Conservation (phyloP, 2,888 invertebrate species). For the Poecilobothrus nobilitatus region DNA sequence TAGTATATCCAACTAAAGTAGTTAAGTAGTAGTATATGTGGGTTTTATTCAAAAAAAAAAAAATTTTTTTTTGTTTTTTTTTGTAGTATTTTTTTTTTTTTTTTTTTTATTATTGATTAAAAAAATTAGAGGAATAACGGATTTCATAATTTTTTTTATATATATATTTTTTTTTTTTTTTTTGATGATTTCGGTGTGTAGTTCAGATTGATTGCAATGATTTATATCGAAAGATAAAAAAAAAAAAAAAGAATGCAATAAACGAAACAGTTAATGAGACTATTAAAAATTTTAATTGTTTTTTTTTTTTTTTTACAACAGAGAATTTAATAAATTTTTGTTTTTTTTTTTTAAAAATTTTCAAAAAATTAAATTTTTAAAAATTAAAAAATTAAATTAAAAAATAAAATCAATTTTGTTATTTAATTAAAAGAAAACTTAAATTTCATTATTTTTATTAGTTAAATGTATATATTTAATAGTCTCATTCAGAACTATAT, state of each 20-base stretch:
- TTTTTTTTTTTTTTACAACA: neutral
- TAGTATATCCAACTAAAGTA: constrained; percentile 86
- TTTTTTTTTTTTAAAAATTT: neutral
- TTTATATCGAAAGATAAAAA: constrained; percentile 30
- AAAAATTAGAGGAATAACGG: neutral
- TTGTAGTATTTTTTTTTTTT: neutral
- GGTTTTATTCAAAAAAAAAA: constrained; percentile 17
- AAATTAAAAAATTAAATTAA: too few relatives aligned
- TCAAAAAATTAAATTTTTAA: neutral
- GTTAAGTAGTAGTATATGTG: constrained; percentile 21
- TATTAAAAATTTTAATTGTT: constrained; percentile 31
- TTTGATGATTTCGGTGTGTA: constrained; percentile 1
- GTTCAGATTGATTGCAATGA: constrained; percentile 23
- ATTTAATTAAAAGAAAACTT: constrained; percentile 11
- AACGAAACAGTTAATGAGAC: constrained; percentile 35
- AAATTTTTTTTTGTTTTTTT: constrained; percentile 7
- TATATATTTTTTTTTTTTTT: constrained; percentile 12
- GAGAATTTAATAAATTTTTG: neutral
- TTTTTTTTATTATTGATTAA: constrained; percentile 11
- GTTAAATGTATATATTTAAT: constrained; percentile 30
- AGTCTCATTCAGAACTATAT: constrained; percentile 43
- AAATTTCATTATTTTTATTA: constrained; percentile 19
- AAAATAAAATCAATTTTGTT: constrained; percentile 13
- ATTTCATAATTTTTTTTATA: constrained; percentile 11
- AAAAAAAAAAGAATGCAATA: constrained; percentile 29